Evolutionary conservation across 2,797 vertebrate species (phyloP), one percentile per base, ranked within the genome.

Genomic region (Rhinogobio ventralis): DNA sequence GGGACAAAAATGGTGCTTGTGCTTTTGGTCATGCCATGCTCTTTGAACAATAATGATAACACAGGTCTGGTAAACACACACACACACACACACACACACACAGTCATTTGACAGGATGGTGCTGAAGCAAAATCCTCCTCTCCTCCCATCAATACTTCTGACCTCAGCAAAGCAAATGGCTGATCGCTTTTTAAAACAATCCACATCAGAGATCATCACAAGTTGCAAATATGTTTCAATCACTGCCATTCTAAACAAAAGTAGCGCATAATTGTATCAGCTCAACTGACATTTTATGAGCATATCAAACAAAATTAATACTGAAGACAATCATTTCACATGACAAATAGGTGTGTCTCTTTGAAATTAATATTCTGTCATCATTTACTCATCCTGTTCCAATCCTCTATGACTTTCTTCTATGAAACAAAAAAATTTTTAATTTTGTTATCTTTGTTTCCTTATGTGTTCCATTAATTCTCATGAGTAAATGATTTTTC

Each of bases 91-190:
- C 51, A 39, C 46, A 45, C 8, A 23, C 8, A 30, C 7, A 28
- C 11, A 33, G 17, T 77, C 6, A 68, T 14, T 23, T 28, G 33
- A 69, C 11, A 4, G 36, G 23, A 51, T 25, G 36, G 23, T 36
- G n/a, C 49, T 46, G 76, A 77, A 30, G 74, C 64, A 15, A 23
- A 45, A 51, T 51, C 42, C 42, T n/a, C 64, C 72, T 74, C 42
- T 14, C 67, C 46, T 78, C 46, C n/a, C 36, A 51, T 49, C 20
- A 15, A 60, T 30, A 51, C 66, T 46, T 71, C 74, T 83, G 71
- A 79, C 60, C 39, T 83, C 42, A 79, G 57, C 69, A 76, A 69
- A 83, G 49, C 39, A 74, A 69, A 66, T 20, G n/a, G 7, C 55
- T 49, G 28, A 17, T 81, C 11, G 6, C 45, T 39, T 28, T 33